phyloP scores from a whole-genome alignment of 2,888 invertebrate genomes.

The Pristionchus maxplancki region DNA sequence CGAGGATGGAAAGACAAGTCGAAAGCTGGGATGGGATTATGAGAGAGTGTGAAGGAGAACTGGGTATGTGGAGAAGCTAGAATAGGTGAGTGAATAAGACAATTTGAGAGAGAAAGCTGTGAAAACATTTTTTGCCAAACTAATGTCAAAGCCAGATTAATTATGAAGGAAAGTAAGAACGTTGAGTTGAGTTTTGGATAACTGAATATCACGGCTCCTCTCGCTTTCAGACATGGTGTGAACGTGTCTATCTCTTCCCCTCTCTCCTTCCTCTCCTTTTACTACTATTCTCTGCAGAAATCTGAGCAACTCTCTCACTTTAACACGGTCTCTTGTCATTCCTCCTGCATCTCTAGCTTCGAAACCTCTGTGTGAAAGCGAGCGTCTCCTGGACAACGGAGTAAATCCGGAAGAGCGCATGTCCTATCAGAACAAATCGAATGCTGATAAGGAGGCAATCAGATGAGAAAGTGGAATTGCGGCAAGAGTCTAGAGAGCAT shows the following conservation, averaged over 20 bases:
- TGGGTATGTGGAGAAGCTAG: neutral
- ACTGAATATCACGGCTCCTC: neutral
- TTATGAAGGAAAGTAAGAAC: neutral
- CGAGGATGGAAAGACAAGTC: neutral
- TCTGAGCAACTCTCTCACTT: neutral
- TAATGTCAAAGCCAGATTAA: neutral
- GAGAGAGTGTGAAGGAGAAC: neutral
- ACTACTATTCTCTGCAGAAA: neutral
- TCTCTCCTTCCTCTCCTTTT: neutral
- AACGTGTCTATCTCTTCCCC: neutral
- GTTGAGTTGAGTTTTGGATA: neutral
- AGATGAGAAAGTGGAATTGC: neutral
- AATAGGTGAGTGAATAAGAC: neutral
- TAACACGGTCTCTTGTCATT: neutral
- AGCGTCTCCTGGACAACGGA: slow-evolving; percentile 31
- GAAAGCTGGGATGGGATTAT: neutral
- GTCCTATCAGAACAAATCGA: neutral
- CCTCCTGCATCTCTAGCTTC: neutral
- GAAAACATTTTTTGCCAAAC: neutral
- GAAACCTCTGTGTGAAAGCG: neutral
- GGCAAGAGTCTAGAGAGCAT: neutral
- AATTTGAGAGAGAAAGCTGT: neutral
- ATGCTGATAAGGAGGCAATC: neutral
- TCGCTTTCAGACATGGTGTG: neutral
- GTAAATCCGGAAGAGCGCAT: neutral